Conservation (phyloP, 2,888 invertebrate genomes). For the Labia minor region DNA sequence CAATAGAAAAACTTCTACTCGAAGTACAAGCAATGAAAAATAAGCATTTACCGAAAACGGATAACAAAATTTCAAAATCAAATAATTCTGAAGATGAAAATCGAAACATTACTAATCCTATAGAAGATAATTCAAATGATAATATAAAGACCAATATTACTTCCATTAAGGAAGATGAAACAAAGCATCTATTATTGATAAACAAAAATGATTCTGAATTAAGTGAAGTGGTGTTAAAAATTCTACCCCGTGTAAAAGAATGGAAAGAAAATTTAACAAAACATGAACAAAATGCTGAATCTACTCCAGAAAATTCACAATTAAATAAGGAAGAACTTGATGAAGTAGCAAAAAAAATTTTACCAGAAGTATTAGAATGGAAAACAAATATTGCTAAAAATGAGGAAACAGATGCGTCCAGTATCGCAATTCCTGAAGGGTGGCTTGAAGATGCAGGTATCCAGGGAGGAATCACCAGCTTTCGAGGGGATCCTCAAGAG, state of each 20-base stretch:
- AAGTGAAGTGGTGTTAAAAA: neutral
- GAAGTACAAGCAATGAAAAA: too few species aligned
- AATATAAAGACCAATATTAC: too few species aligned
- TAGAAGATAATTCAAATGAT: too few species aligned
- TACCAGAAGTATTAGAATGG: neutral
- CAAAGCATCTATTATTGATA: neutral
- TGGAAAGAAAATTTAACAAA: slow-evolving; percentile 7
- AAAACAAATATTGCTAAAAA: neutral
- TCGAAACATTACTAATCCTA: too few species aligned
- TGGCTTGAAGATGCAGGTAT: neutral
- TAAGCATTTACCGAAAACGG: too few species aligned
- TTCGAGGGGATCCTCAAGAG: neutral
- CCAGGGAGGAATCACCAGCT: neutral
- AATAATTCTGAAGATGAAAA: too few species aligned
- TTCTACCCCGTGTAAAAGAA: neutral
- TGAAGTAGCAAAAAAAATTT: neutral
- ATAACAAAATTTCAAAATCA: too few species aligned
- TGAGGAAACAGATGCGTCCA: neutral
- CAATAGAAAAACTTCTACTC: too few species aligned
- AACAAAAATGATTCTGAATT: neutral
- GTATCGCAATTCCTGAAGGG: neutral
- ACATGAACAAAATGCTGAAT: neutral
- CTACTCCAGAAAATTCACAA: neutral
- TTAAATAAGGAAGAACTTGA: neutral
- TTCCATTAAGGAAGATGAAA: neutral